Percentiles rank a stretch among this genome's conserved stretches.
Evolutionary conservation across 30 jellyfish, hydroid and myxozoan species (phyloP).

Genomic region (Mastigias papua): DNA sequence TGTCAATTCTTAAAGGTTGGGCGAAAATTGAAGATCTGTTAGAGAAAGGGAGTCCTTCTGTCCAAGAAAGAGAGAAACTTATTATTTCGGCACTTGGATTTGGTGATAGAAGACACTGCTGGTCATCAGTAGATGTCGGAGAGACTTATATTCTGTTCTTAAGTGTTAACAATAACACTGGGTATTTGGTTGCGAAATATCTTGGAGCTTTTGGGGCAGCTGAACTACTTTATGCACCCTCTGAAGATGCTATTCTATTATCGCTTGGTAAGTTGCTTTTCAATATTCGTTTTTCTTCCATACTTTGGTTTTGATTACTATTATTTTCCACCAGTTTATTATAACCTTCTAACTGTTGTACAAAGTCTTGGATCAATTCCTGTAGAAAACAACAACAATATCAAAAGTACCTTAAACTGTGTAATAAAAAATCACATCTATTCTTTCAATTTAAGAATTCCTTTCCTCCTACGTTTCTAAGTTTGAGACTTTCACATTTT

Average conservation of each 20-base stretch:
- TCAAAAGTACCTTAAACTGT: too few species aligned
- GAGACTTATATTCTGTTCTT: conserved; percentile 90
- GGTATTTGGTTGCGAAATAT: conserved; percentile 89
- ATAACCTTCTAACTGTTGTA: too few species aligned
- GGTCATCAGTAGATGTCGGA: conserved; percentile 96
- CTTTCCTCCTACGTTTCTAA: too few species aligned
- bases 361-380: too few species aligned
- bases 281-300: too few species aligned
- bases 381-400: too few species aligned
- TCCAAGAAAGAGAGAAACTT: conserved; percentile 69
- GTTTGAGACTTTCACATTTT: too few species aligned
- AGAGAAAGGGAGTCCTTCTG: conserved; percentile 76
- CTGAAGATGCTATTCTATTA: conserved; percentile 84
- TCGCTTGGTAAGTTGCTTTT: conserved; percentile 82
- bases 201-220: conserved; percentile 99
- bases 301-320: too few species aligned
- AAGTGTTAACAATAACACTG: conserved; percentile 68
- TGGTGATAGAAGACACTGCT: conserved; percentile 92
- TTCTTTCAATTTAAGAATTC: too few species aligned
- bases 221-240: conserved; percentile 79
- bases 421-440: too few species aligned
- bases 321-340: too few species aligned
- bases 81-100: conserved; percentile 87
- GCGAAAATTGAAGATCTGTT: conserved; percentile 68
- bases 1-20: conserved; percentile 95